Evolutionary conservation across 1,140 invertebrate genomes (phyloP).

Genomic region (Rhopalosiphum padi): DNA sequence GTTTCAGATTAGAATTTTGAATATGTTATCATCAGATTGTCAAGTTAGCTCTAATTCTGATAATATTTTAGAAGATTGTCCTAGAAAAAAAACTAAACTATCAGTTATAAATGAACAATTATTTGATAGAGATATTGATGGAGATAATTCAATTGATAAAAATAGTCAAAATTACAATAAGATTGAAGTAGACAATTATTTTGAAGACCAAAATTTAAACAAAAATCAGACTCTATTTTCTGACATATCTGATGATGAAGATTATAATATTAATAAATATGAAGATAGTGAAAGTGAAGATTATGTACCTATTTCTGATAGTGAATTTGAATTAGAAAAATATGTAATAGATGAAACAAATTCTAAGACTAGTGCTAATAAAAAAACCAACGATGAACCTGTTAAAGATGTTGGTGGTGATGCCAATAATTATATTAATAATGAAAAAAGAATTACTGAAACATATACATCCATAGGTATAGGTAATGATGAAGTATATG

Average conservation of each 20-base stretch:
- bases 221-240: background rate
- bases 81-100: background rate
- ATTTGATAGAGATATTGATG: background rate
- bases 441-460: background rate
- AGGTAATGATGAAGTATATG: slow-evolving; percentile 46
- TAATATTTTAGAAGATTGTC: too few species aligned
- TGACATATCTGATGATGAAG: slow-evolving; percentile 1
- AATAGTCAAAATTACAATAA: slow-evolving; percentile 5
- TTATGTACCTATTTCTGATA: slow-evolving; percentile 51
- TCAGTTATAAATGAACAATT: background rate
- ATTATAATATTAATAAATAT: background rate
- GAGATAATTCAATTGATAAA: background rate
- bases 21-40: background rate
- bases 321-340: slow-evolving; percentile 55
- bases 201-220: background rate
- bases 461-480: background rate
- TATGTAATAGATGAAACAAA: slow-evolving; percentile 26
- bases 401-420: background rate
- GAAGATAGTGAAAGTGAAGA: slow-evolving; percentile 44
- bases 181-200: background rate
- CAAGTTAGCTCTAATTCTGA: background rate
- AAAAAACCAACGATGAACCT: background rate
- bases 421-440: background rate
- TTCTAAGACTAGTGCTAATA: background rate
- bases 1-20: background rate